Conservation (phyloP, 2,797 vertebrate species). For the Paguma larvata region DNA sequence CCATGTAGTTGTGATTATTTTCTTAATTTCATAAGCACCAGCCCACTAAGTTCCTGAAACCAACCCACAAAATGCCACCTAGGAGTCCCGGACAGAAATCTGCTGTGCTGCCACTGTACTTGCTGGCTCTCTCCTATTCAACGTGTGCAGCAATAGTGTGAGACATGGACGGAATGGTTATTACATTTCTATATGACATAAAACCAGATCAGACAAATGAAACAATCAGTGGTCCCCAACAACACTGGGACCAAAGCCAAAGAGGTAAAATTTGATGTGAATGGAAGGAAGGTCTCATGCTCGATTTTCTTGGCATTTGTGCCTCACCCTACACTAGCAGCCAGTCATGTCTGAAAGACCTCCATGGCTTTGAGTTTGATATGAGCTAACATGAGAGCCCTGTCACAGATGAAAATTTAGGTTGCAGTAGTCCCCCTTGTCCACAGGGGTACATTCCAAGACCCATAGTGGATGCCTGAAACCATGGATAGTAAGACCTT, state of each 20-base stretch:
- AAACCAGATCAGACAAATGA: background rate
- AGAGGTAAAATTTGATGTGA: background rate
- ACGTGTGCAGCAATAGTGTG: background rate
- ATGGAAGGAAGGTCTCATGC: background rate
- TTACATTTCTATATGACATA: background rate
- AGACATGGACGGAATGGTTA: background rate
- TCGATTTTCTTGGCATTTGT: background rate
- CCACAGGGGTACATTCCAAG: background rate
- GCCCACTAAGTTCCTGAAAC: background rate
- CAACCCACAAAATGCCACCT: background rate
- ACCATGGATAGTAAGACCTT: background rate
- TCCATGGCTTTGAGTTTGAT: background rate
- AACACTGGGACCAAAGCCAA: background rate
- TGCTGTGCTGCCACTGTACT: background rate
- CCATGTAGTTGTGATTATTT: background rate
- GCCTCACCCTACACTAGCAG: too few relatives aligned
- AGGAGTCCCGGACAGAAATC: background rate
- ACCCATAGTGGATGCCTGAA: background rate
- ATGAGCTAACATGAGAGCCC: background rate
- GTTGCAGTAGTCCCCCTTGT: background rate
- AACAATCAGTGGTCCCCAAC: background rate
- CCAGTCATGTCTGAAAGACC: background rate
- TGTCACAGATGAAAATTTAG: background rate
- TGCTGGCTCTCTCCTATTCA: background rate
- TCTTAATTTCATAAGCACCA: background rate